These are phyloP conservation scores for Bufo gargarizans DNA, from an alignment of 2,113 vertebrate genomes.

Conservation along the genomic window DNA sequence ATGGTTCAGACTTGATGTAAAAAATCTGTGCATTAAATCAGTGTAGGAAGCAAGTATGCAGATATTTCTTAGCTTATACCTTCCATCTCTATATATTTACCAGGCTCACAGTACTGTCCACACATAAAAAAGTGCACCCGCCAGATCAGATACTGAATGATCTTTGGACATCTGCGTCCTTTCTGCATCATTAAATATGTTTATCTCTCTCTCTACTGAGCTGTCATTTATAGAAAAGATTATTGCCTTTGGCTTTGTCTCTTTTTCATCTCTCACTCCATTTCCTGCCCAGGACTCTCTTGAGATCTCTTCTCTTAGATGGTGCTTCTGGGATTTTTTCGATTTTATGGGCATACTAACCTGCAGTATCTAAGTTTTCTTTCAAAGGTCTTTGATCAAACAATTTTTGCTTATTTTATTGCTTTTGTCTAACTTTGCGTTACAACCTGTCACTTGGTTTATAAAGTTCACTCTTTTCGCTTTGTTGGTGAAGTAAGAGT, in stretches of 20 bases:
- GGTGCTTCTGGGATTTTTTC: neutral
- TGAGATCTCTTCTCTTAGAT: slow-evolving; percentile 7
- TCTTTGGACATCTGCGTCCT: slow-evolving; percentile 62
- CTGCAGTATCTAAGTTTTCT: neutral
- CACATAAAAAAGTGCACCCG: slow-evolving; percentile 19
- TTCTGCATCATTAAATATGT: slow-evolving; percentile 50
- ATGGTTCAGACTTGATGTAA: neutral
- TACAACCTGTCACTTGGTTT: neutral
- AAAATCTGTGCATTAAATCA: neutral
- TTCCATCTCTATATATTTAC: neutral
- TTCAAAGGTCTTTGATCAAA: neutral
- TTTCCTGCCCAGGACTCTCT: slow-evolving; percentile 8
- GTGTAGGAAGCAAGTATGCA: no score
- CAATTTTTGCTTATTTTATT: neutral
- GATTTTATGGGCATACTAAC: neutral
- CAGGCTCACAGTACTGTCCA: neutral
- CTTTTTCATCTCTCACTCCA: slow-evolving; percentile 20
- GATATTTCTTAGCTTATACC: neutral
- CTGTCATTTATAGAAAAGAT: slow-evolving; percentile 38
- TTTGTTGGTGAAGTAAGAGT: no score
- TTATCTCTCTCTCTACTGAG: slow-evolving; percentile 58
- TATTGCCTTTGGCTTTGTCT: slow-evolving; percentile 48
- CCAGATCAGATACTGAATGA: slow-evolving; percentile 53
- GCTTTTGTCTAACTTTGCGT: neutral
- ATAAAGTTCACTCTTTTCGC: neutral